These are phyloP conservation scores for Anguilla japonica DNA, from an alignment of 2,113 vertebrate genomes.

Conservation along the genomic window DNA sequence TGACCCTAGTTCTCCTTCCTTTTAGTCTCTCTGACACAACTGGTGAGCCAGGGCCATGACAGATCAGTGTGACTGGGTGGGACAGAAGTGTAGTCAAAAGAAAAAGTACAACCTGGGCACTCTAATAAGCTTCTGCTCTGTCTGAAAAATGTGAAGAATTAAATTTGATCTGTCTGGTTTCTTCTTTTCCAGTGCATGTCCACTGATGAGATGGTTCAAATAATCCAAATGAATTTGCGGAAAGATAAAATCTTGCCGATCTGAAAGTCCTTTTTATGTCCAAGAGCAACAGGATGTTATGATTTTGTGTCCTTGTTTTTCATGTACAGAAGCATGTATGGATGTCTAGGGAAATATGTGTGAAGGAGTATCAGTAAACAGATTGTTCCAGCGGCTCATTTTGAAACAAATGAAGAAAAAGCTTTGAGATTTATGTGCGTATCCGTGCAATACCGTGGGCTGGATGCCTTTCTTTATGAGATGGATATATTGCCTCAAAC, in stretches of 20 bases:
- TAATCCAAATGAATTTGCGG: constrained; percentile 31
- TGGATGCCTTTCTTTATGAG: neutral
- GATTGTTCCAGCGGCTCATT: neutral
- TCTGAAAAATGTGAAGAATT: constrained; percentile 14
- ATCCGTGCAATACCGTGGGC: neutral
- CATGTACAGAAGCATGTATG: constrained; percentile 33
- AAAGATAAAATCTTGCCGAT: constrained; percentile 22
- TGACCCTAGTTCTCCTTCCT: neutral
- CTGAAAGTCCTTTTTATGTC: constrained; percentile 26
- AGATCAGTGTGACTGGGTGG: neutral
- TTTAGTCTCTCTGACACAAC: neutral
- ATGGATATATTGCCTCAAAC: neutral
- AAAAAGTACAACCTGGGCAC: neutral
- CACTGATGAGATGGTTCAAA: constrained; percentile 37
- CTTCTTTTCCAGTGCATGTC: constrained; percentile 45
- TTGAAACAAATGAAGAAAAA: neutral
- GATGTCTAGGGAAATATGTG: constrained; percentile 25
- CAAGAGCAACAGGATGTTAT: constrained; percentile 44
- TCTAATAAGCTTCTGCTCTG: constrained; percentile 13
- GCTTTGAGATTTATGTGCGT: too few species aligned
- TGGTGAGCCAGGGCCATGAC: neutral
- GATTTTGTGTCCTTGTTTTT: constrained; percentile 27
- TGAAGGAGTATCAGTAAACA: neutral
- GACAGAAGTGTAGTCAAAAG: neutral
- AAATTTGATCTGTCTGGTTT: constrained; percentile 37